Base-by-base conservation (phyloP, 2,113 vertebrate genomes). In the Dromas ardeola region DNA sequence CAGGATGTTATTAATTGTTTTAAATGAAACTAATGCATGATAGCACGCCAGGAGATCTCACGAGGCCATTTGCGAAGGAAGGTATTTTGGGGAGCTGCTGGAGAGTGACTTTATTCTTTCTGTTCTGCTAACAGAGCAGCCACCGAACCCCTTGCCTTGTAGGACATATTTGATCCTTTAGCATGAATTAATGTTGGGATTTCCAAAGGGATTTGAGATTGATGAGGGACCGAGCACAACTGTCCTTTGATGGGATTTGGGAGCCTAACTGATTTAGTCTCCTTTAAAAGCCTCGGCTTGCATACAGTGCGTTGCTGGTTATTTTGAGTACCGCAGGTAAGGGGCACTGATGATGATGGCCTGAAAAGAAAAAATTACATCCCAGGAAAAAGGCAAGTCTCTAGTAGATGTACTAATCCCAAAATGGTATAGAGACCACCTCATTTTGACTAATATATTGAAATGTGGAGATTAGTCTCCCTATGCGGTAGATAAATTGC, bases 381-480 rank as follows among this genome's bases (percentile, higher is more conserved):
- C 70, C 0, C 1, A 79, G 49, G 66, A 49, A 90, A 94, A 87
- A 90, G 49, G 27, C 78, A 82, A 79, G 65, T 50, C 56, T 84
- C 38, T 70, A 17, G 81, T 53, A 93, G 40, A 82, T 72, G 66
- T 56, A 17, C 40, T 91, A 95, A 93, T 85, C 84, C 87, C 81
- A 49, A 56, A 73, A 72, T 15, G 49, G 58, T 52, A 5, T 13
- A 36, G 74, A 96, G 30, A 53, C n/a, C 77, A 36, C 78, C 36
- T 90, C 62, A 80, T 88, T 96, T 90, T 87, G 85, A 81, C 61
- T 40, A 58, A 76, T 40, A 40, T 26, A 76, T 85, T 90, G 90
- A 94, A 95, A 84, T 19, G 71, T 80, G 66, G 87, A 93, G 73
- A 95, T 91, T 82, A 93, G 70, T 42, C 78, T 91, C 87, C 62